phyloP scores from a whole-genome alignment of 1,140 invertebrate genomes.

The Pinna nobilis region DNA sequence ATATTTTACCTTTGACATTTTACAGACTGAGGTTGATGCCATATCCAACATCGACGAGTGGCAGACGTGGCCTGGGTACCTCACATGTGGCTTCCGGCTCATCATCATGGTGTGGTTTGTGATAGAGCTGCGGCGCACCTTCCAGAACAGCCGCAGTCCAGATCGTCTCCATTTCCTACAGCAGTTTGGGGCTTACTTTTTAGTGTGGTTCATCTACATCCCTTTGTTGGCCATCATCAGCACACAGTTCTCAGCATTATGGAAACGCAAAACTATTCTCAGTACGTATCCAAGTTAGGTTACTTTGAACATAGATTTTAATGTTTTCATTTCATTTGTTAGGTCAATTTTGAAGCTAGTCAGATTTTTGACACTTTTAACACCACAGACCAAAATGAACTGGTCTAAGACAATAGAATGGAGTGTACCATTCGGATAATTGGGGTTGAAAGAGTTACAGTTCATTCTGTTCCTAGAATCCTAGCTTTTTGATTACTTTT shows the following conservation, averaged over 20 bases:
- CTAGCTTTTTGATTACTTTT: too few species aligned
- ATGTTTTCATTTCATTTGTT: too few species aligned
- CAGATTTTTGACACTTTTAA: too few species aligned
- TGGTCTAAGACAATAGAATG: background rate
- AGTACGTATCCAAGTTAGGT: constrained; percentile 86
- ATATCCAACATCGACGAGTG: constrained; percentile 98
- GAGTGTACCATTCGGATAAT: background rate
- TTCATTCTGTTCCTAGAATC: too few species aligned
- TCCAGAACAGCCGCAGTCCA: constrained; percentile 55
- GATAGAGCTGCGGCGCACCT: constrained; percentile 84
- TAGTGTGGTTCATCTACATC: constrained; percentile 99
- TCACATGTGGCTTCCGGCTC: constrained; percentile 90
- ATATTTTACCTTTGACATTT: too few species aligned
- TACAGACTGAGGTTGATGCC: constrained; percentile 93
- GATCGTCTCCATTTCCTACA: constrained; percentile 94
- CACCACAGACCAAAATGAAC: background rate
- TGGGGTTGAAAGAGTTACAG: too few species aligned
- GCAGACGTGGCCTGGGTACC: constrained; percentile 96
- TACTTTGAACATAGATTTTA: too few species aligned
- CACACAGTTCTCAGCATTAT: constrained; percentile 93
- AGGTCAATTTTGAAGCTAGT: too few species aligned
- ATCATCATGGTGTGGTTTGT: constrained; percentile 97
- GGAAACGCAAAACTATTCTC: constrained; percentile 95
- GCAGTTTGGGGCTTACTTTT: constrained; percentile 96
- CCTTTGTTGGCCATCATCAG: constrained; percentile 95